A percentile compares a stretch with the other conserved stretches of the same genome.
phyloP scores from a whole-genome alignment of 2,888 invertebrate genomes.

The Scaeva pyrastri region DNA sequence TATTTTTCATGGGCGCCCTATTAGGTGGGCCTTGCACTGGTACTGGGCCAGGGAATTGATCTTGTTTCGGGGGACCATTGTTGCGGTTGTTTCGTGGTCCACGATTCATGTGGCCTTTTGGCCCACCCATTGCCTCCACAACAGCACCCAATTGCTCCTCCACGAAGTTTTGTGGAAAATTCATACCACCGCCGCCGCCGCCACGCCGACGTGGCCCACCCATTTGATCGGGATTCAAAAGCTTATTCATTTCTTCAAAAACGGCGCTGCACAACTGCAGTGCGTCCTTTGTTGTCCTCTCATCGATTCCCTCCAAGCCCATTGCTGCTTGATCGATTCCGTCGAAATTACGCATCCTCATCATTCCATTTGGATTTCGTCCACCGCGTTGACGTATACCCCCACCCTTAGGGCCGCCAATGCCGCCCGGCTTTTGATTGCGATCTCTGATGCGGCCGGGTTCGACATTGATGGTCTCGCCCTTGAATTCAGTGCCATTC shows the following conservation, averaged over 20 bases:
- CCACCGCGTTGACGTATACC: conserved; percentile 52
- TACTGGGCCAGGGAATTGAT: neutral
- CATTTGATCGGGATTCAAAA: conserved; percentile 47
- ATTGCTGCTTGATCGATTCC: conserved; percentile 21
- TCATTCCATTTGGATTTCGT: conserved; percentile 11
- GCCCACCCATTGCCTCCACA: conserved; percentile 25
- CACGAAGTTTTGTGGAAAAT: conserved; percentile 45
- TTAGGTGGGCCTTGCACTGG: neutral
- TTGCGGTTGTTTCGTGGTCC: conserved; percentile 43
- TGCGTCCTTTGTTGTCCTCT: conserved; percentile 64
- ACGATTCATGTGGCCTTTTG: conserved; percentile 31
- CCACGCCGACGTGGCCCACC: conserved; percentile 44
- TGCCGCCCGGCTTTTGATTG: conserved; percentile 48
- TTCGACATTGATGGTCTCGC: conserved; percentile 93
- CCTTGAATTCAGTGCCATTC: conserved; percentile 93
- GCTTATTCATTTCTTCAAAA: conserved; percentile 69
- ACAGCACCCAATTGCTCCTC: conserved; percentile 29
- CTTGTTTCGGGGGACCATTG: conserved; percentile 18
- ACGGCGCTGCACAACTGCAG: conserved; percentile 70
- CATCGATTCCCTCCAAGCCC: conserved; percentile 60
- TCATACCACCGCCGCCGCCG: conserved; percentile 64
- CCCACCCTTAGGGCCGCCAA: conserved; percentile 46
- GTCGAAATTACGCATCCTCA: conserved; percentile 6
- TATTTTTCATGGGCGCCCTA: neutral
- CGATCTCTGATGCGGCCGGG: conserved; percentile 89